Conservation (phyloP, 2,888 invertebrate genomes). For the Pandemis corylana region DNA sequence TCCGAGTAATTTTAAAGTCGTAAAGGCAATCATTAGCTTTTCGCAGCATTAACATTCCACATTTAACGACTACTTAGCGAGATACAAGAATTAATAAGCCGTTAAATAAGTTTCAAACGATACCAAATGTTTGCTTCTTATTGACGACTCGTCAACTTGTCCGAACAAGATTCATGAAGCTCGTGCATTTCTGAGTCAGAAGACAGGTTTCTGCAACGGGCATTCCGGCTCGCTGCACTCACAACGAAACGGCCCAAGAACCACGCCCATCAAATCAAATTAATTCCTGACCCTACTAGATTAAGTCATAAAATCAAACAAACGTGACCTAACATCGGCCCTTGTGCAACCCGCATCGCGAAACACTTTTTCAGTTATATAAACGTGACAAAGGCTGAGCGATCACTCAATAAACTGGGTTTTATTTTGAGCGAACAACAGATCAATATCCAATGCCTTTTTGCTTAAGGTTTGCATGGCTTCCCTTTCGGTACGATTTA, state of each 20-base stretch:
- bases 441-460: conserved; percentile 74
- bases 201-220: conserved; percentile 79
- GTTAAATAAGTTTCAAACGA: conserved; percentile 39
- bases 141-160: conserved; percentile 55
- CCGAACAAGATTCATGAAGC: conserved; percentile 72
- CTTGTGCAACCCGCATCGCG: conserved; percentile 65
- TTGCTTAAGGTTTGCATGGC: conserved; percentile 60
- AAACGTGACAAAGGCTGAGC: conserved; percentile 75
- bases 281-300: conserved; percentile 60
- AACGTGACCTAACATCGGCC: conserved; percentile 54
- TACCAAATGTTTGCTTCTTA: conserved; percentile 53
- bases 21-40: conserved; percentile 36
- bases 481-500: conserved; percentile 64
- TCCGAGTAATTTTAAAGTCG: conserved; percentile 32
- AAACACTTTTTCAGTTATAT: conserved; percentile 68
- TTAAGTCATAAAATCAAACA: conserved; percentile 63
- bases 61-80: conserved; percentile 34
- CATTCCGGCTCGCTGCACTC: conserved; percentile 70
- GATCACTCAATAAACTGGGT: conserved; percentile 80
- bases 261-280: conserved; percentile 52
- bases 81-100: conserved; percentile 34
- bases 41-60: conserved; percentile 35
- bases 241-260: conserved; percentile 53
- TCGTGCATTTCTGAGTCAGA: conserved; percentile 69
- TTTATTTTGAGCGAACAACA: conserved; percentile 75